Evolutionary conservation across 2,113 vertebrate species (phyloP).

Genomic region (Scomber japonicus): DNA sequence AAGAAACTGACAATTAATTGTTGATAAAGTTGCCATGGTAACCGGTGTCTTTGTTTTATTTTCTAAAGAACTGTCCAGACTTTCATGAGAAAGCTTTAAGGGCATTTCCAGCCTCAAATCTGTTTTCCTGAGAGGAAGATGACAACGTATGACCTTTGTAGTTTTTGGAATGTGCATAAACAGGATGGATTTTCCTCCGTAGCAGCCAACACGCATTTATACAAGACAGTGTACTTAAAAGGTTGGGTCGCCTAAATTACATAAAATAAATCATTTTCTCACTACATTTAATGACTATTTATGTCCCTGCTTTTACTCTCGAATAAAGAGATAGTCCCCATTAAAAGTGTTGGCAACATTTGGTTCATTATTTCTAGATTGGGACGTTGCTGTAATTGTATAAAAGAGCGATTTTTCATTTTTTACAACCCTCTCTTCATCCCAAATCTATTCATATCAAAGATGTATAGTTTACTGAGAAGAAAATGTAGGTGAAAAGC

Average conservation of each 20-base stretch:
- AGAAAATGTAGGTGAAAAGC: neutral
- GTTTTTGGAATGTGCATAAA: slow-evolving; percentile 64
- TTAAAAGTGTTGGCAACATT: slow-evolving; percentile 4
- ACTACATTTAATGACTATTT: neutral
- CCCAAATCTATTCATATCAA: neutral
- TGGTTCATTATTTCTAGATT: neutral
- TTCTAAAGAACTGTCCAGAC: neutral
- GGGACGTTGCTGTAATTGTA: too few relatives aligned
- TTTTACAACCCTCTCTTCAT: neutral
- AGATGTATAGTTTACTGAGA: neutral
- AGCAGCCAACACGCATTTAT: slow-evolving; percentile 5
- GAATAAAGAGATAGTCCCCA: neutral
- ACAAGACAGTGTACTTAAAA: neutral
- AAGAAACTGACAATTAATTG: neutral
- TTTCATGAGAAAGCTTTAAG: slow-evolving; percentile 15
- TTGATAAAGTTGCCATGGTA: slow-evolving; percentile 24
- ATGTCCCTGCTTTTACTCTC: neutral
- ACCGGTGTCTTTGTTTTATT: neutral
- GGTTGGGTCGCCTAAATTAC: neutral
- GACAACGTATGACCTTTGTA: slow-evolving; percentile 56
- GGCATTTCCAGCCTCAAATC: slow-evolving; percentile 49
- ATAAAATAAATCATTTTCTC: neutral
- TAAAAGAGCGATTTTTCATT: too few relatives aligned
- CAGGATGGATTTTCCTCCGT: slow-evolving; percentile 67
- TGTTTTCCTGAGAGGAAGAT: slow-evolving; percentile 47